These are phyloP conservation scores for Diarsia mendica DNA, from an alignment of 2,888 invertebrate species.

Conservation along the genomic window DNA sequence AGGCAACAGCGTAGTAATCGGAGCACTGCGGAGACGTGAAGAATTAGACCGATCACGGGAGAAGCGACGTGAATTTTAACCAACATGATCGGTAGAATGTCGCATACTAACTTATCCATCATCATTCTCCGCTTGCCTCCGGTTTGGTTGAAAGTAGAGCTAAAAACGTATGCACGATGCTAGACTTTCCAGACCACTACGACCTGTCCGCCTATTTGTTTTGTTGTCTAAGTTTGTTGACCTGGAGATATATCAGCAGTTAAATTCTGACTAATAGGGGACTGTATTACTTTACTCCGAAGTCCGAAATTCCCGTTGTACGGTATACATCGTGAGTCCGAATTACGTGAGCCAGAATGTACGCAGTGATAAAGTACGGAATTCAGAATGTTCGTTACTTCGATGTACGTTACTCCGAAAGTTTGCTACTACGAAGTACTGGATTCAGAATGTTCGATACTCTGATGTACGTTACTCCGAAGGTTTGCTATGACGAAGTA, in stretches of 20 bases:
- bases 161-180: background rate
- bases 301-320: too few species aligned
- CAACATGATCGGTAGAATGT: background rate
- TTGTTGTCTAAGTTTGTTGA: background rate
- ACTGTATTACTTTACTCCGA: too few species aligned
- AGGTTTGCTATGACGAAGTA: too few species aligned
- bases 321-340: too few species aligned
- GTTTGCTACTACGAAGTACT: too few species aligned
- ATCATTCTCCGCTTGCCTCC: background rate
- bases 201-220: background rate
- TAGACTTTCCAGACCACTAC: background rate
- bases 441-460: too few species aligned
- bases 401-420: too few species aligned
- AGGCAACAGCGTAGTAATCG: background rate
- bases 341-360: too few species aligned
- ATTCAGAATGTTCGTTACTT: too few species aligned
- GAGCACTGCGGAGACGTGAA: background rate
- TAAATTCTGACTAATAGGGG: too few species aligned
- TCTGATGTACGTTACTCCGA: too few species aligned
- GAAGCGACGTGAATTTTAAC: background rate
- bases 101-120: background rate
- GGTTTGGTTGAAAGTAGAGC: background rate
- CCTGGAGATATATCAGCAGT: background rate
- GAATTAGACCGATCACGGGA: background rate
- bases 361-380: too few species aligned